Base-by-base conservation (phyloP, 2,797 vertebrate genomes). In the Gadopsis bispinosus region DNA sequence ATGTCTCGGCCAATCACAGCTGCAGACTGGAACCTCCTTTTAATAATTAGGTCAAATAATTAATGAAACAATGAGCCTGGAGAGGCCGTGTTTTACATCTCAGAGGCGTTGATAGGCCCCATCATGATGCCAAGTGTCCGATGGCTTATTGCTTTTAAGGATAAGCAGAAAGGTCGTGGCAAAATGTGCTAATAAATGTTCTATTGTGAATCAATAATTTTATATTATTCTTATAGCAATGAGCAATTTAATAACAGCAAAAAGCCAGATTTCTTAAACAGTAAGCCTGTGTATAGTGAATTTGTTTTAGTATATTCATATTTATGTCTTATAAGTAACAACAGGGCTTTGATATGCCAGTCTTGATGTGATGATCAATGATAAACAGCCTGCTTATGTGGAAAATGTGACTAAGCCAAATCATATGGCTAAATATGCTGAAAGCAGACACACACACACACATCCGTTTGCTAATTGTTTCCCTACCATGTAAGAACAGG, bases 71-170 rank as follows among this genome's bases (percentile, higher is more conserved):
- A 87, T 82, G 76, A 85, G 73, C 6, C 45, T 83, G 61, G 59
- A 91, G 91, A 83, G 86, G 79, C 50, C 0, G 4, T 82, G 87
- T 81, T 92, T 89, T 91, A 80, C 89, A 90, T 93, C 77, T 87
- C 90, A 69, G 87, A 90, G 91, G 90, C 87, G 91, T 93, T 90
- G 91, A 93, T 92, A 87, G 86, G 83, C 71, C 88, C 92, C 89
- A 85, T 88, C 69, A 10, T 19, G 79, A 84, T 87, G 85, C 88
- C 73, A 58, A 88, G 87, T 84, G 83, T 82, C 69, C 62, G 2
- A 70, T 83, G 69, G 77, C 90, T 83, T 69, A 69, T 77, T 83
- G 88, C 72, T 70, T 85, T 70, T n/a, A 69, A 64, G 71, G 83
- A 76, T 80, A 56, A 55, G 69, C 45, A 48, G 26, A 39, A 39